phyloP scores from a whole-genome alignment of 2,888 invertebrate genomes.

The Meiosimyza decipiens region DNA sequence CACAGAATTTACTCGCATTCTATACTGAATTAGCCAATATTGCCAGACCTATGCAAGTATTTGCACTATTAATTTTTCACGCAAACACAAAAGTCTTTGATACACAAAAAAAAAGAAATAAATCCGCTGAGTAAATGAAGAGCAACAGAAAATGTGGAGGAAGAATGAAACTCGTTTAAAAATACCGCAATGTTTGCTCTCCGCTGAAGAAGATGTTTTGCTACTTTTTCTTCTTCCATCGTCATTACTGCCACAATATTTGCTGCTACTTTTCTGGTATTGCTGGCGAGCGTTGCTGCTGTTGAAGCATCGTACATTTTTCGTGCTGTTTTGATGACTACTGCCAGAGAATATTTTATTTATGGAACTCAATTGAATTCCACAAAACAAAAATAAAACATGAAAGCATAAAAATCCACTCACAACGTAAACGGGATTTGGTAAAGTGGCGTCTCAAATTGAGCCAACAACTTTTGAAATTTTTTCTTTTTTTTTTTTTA shows the following conservation, averaged over 20 bases:
- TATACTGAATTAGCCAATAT: background rate
- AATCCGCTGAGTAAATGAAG: background rate
- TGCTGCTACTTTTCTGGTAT: background rate
- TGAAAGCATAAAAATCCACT: no score
- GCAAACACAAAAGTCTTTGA: background rate
- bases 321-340: constrained; percentile 16
- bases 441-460: no score
- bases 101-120: constrained; percentile 8
- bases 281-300: no score
- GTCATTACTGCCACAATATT: background rate
- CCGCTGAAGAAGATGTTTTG: background rate
- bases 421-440: no score
- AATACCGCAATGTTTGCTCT: constrained; percentile 21
- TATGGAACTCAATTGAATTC: constrained; percentile 19
- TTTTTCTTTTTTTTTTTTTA: no score
- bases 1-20: no score
- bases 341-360: constrained; percentile 9
- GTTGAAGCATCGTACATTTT: background rate
- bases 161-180: background rate
- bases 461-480: no score
- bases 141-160: background rate
- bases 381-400: background rate
- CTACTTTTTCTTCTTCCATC: background rate
- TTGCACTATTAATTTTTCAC: constrained; percentile 25
- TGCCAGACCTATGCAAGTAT: constrained; percentile 10